Conservation (phyloP, 2,797 vertebrate species). For the Pangasius djambal region DNA sequence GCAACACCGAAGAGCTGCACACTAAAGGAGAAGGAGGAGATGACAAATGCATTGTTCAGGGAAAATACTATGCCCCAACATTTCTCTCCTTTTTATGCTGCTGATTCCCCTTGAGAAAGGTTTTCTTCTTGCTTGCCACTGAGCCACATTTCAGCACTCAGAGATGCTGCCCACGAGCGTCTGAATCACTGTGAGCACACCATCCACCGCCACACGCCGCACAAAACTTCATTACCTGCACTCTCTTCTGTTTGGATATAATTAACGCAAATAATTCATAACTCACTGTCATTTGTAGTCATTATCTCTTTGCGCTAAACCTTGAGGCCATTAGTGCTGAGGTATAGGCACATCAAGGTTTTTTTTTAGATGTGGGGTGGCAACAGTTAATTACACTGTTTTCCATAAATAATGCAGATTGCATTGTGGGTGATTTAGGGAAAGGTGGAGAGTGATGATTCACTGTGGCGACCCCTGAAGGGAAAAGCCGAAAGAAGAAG, state of each 20-base stretch:
- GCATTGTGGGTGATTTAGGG: neutral
- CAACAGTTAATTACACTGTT: neutral
- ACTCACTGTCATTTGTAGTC: neutral
- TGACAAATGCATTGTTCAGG: slow-evolving; percentile 17
- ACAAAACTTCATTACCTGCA: slow-evolving; percentile 22
- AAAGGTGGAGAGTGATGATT: too few relatives aligned
- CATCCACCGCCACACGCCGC: neutral
- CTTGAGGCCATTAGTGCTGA: neutral
- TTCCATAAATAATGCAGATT: neutral
- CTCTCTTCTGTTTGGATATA: slow-evolving; percentile 5
- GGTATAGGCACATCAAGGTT: neutral
- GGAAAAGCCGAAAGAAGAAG: too few relatives aligned
- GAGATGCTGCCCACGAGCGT: neutral
- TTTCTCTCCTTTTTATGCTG: neutral
- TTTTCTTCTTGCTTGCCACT: slow-evolving; percentile 19
- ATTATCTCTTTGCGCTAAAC: neutral
- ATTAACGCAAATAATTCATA: neutral
- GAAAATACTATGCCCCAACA: slow-evolving; percentile 2
- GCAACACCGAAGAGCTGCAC: neutral
- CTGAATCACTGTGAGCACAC: slow-evolving; percentile 23
- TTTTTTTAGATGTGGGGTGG: neutral
- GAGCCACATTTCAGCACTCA: slow-evolving; percentile 16
- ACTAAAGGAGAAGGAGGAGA: slow-evolving; percentile 5
- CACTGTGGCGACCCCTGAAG: too few relatives aligned
- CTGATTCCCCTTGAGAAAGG: slow-evolving; percentile 5